Conservation (phyloP, 2,888 invertebrate genomes). For the Scaptomyza tumidula region DNA sequence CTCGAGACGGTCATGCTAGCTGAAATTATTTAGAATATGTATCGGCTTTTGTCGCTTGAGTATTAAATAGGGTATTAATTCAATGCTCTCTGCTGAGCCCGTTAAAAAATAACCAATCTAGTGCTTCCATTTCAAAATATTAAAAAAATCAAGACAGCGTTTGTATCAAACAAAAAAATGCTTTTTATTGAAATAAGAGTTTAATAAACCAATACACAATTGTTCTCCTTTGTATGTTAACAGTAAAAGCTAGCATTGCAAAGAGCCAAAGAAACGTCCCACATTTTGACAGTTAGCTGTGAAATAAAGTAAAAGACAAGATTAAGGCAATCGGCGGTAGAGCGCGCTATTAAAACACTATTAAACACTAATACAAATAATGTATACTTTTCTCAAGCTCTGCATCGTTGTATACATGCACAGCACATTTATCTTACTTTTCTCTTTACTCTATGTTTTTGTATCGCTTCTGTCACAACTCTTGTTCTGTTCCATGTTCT, state of each 20-base stretch:
- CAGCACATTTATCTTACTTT: slow-evolving; percentile 22
- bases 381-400: not conserved
- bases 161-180: slow-evolving; percentile 45
- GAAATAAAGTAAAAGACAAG: slow-evolving; percentile 42
- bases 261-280: slow-evolving; percentile 5
- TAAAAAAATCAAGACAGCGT: slow-evolving; percentile 38
- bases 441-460: not conserved
- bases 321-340: slow-evolving; percentile 27
- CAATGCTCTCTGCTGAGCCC: slow-evolving; percentile 21
- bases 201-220: slow-evolving; percentile 45
- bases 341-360: slow-evolving; percentile 36
- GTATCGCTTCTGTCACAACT: slow-evolving; percentile 3
- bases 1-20: not conserved
- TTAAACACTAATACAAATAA: not conserved
- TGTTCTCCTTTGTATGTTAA: slow-evolving; percentile 23
- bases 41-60: slow-evolving; percentile 23
- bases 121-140: slow-evolving; percentile 15
- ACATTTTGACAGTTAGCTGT: slow-evolving; percentile 34
- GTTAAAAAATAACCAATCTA: not conserved
- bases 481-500: slow-evolving; percentile 1
- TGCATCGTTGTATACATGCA: slow-evolving; percentile 39
- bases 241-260: slow-evolving; percentile 41
- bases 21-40: not conserved
- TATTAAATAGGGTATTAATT: no score
- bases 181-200: slow-evolving; percentile 59